phyloP scores from a whole-genome alignment of 2,888 invertebrate genomes.

The Malthinus flaveolus region DNA sequence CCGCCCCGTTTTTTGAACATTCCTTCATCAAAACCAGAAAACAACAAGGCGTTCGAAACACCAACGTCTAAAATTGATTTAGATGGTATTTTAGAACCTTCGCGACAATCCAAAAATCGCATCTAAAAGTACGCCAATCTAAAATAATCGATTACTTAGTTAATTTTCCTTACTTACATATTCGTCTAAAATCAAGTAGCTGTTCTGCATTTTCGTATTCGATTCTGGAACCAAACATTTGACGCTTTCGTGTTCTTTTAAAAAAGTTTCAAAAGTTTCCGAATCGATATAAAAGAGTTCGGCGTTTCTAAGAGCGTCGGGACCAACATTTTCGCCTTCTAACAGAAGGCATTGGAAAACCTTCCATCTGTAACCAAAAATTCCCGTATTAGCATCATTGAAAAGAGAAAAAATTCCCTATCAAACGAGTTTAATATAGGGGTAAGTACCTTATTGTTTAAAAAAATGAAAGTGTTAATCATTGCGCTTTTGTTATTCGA shows the following conservation, averaged over 20 bases:
- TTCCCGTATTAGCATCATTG: too few species aligned
- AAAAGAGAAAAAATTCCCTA: background rate
- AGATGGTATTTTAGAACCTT: conserved; percentile 54
- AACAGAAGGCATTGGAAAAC: conserved; percentile 59
- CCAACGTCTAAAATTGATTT: conserved; percentile 57
- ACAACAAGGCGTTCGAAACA: conserved; percentile 52
- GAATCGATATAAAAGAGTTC: conserved; percentile 54
- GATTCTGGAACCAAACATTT: conserved; percentile 56
- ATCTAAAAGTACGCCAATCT: conserved; percentile 45
- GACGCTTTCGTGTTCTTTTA: conserved; percentile 52
- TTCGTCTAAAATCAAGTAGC: conserved; percentile 59
- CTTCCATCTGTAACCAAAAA: conserved; percentile 44
- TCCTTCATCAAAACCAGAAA: conserved; percentile 57
- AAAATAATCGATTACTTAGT: background rate
- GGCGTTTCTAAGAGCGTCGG: conserved; percentile 53
- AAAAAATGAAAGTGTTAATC: too few species aligned
- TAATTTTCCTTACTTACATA: conserved; percentile 45
- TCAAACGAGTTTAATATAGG: too few species aligned
- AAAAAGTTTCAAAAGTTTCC: conserved; percentile 53
- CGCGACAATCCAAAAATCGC: conserved; percentile 57
- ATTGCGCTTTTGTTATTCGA: too few species aligned
- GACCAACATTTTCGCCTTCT: conserved; percentile 58
- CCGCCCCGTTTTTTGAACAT: conserved; percentile 59
- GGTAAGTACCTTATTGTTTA: too few species aligned
- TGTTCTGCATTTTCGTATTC: conserved; percentile 57